phyloP scores from a whole-genome alignment of 2,113 vertebrate species.

The Oncorhynchus kisutch region DNA sequence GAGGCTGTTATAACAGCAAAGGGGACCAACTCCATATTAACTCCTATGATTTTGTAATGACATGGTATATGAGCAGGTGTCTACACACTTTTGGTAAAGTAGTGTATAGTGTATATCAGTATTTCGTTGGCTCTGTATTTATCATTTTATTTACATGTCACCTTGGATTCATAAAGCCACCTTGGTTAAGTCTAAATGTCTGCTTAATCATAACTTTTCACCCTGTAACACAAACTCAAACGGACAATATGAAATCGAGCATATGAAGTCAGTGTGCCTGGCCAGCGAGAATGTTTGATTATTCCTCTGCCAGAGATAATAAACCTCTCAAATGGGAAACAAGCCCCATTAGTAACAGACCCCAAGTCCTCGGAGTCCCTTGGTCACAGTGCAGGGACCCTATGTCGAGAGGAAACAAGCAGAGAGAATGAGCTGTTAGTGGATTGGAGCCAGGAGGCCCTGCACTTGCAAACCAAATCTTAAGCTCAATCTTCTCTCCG shows the following conservation, averaged over 20 bases:
- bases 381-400: background rate
- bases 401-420: background rate
- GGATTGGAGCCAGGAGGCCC: background rate
- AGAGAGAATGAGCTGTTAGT: background rate
- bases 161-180: background rate
- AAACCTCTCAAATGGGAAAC: background rate
- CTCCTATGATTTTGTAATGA: too few species aligned
- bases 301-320: background rate
- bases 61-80: background rate
- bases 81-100: background rate
- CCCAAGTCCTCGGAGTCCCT: background rate
- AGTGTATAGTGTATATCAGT: background rate
- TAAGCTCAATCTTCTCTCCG: background rate
- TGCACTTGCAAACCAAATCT: background rate
- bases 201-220: background rate
- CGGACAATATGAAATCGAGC: background rate
- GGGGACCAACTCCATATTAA: too few species aligned
- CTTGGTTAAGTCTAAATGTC: background rate
- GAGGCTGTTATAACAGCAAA: too few species aligned
- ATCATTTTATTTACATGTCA: background rate
- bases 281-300: background rate
- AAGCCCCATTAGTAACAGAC: background rate
- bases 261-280: background rate
- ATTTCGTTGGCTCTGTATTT: background rate
- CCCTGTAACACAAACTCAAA: background rate